These are phyloP conservation scores for Oncorhynchus masou DNA, from an alignment of 2,113 vertebrate species.

Conservation along the genomic window DNA sequence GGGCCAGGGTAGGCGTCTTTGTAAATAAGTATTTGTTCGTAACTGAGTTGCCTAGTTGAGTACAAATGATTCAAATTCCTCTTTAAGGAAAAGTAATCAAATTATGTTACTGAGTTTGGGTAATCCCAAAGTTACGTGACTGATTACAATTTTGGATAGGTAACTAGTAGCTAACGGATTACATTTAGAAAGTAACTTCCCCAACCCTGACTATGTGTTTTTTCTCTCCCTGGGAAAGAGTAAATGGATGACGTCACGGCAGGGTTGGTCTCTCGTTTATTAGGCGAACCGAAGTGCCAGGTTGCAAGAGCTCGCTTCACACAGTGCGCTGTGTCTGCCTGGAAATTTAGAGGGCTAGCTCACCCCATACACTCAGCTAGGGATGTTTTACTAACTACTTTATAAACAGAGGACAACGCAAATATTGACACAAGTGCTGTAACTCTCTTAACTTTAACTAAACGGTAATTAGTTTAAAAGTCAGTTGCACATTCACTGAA, in stretches of 20 bases:
- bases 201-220: no score
- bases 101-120: no score
- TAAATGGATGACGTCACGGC: constrained; percentile 66
- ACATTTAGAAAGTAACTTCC: no score
- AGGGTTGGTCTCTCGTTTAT: constrained; percentile 73
- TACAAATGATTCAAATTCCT: no score
- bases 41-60: no score
- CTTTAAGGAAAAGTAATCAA: no score
- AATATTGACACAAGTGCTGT: constrained; percentile 59
- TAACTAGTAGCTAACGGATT: no score
- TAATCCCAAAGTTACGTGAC: no score
- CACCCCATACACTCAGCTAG: not conserved
- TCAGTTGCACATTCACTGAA: constrained; percentile 43
- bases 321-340: not conserved
- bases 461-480: constrained; percentile 31
- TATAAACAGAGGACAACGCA: constrained; percentile 36
- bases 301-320: constrained; percentile 41
- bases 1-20: no score
- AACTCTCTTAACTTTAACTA: constrained; percentile 44
- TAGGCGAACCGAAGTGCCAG: constrained; percentile 65
- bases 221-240: constrained; percentile 37
- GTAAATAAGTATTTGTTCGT: no score
- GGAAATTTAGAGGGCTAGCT: not conserved
- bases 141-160: not conserved
- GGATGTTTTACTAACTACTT: constrained; percentile 60